Evolutionary conservation across 2,113 vertebrate species (phyloP).

Genomic region (Alethe diademata): DNA sequence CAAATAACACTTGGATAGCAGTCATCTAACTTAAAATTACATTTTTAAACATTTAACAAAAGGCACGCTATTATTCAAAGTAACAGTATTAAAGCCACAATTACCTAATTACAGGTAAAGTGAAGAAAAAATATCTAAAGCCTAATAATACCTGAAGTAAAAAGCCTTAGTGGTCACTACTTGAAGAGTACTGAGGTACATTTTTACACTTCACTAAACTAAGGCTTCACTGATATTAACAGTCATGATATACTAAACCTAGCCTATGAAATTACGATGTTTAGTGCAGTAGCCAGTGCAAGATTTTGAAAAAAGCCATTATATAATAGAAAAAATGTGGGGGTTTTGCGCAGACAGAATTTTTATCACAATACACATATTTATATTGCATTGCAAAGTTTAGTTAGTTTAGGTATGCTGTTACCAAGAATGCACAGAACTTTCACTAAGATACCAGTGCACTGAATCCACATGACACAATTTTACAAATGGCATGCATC

Average conservation of each 20-base stretch:
- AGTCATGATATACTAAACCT: not conserved
- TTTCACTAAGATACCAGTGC: not conserved
- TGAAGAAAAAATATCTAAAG: not conserved
- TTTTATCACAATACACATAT: not conserved
- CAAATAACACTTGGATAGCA: not conserved
- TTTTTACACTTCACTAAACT: not conserved
- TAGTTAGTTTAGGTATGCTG: not conserved
- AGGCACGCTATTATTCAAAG: not conserved
- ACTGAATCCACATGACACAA: not conserved
- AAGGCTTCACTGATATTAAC: not conserved
- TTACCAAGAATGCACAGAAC: not conserved
- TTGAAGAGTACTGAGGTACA: not conserved
- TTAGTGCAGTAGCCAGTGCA: not conserved
- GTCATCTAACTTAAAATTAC: not conserved
- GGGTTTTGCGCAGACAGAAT: fast-evolving
- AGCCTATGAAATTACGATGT: not conserved
- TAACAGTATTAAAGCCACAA: not conserved
- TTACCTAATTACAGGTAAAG: not conserved
- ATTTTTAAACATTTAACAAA: not conserved
- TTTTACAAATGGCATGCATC: not conserved
- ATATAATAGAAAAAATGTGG: not conserved
- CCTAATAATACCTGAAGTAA: not conserved
- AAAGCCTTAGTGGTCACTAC: not conserved
- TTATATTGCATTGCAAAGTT: not conserved
- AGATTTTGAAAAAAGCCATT: not conserved